Conservation (phyloP, 2,797 vertebrate genomes). For the Cheirogaleus major region DNA sequence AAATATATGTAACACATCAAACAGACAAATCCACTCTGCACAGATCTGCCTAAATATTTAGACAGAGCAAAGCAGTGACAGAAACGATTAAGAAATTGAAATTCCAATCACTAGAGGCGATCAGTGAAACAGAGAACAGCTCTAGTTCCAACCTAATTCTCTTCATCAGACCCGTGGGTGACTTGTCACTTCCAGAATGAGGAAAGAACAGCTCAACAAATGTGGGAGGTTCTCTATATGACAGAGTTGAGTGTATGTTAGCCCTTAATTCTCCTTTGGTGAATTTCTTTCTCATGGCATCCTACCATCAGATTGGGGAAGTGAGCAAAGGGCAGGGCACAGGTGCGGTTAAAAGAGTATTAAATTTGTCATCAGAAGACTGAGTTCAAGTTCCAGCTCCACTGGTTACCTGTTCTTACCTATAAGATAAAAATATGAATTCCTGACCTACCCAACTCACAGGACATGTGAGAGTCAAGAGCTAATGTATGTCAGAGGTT, state of each 20-base stretch:
- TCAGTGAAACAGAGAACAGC: conserved; percentile 10
- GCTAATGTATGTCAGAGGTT: background rate
- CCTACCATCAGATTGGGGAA: background rate
- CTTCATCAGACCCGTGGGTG: background rate
- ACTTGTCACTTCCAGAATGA: background rate
- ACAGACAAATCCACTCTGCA: conserved; percentile 37
- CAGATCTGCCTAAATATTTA: conserved; percentile 80
- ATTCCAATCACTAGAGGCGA: conserved; percentile 63
- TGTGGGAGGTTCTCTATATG: background rate
- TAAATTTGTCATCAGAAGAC: background rate
- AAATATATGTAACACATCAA: conserved; percentile 60
- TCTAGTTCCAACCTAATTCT: background rate
- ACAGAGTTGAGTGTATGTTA: rapidly evolving
- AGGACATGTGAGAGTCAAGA: background rate
- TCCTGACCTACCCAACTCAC: background rate
- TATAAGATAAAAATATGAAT: background rate
- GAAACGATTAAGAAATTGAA: conserved; percentile 66
- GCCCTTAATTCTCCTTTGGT: background rate
- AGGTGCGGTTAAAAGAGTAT: background rate
- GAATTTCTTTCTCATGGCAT: background rate
- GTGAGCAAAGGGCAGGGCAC: background rate
- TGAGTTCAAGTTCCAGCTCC: background rate
- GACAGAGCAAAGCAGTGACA: conserved; percentile 59
- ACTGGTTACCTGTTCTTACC: background rate
- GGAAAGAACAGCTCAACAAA: background rate